These are phyloP conservation scores for Crenuchus spilurus DNA, from an alignment of 2,797 vertebrate genomes.

Conservation along the genomic window DNA sequence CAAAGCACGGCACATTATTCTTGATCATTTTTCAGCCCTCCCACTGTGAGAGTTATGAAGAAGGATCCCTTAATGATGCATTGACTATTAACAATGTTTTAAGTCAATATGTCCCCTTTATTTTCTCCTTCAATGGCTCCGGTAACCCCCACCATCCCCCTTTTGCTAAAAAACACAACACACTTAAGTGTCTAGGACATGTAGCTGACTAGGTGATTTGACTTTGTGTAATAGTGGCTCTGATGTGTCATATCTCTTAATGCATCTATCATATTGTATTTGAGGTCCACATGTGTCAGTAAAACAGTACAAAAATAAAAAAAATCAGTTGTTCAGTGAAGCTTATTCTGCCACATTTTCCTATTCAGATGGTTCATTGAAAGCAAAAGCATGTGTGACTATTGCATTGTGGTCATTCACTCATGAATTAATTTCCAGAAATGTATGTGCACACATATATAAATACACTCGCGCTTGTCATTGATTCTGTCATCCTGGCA, in stretches of 20 bases:
- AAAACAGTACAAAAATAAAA: background rate
- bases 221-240: conserved; percentile 40
- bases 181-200: conserved; percentile 64
- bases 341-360: background rate
- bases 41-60: conserved; percentile 92
- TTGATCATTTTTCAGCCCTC: conserved; percentile 95
- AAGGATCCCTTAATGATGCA: conserved; percentile 96
- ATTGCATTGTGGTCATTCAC: no score
- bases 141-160: conserved; percentile 64
- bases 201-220: conserved; percentile 56
- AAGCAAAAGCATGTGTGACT: background rate
- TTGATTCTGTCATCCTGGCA: conserved; percentile 25
- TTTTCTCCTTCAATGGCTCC: conserved; percentile 80
- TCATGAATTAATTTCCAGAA: background rate
- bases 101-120: conserved; percentile 88
- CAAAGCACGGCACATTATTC: conserved; percentile 94
- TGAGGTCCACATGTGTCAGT: background rate
- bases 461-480: background rate
- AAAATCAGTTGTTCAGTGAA: background rate
- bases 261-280: conserved; percentile 20
- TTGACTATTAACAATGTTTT: conserved; percentile 93
- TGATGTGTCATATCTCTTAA: conserved; percentile 43
- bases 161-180: conserved; percentile 43
- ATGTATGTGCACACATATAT: background rate
- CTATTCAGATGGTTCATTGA: background rate